These are phyloP conservation scores for Microplitis mediator DNA, from an alignment of 1,140 invertebrate genomes.

Conservation along the genomic window DNA sequence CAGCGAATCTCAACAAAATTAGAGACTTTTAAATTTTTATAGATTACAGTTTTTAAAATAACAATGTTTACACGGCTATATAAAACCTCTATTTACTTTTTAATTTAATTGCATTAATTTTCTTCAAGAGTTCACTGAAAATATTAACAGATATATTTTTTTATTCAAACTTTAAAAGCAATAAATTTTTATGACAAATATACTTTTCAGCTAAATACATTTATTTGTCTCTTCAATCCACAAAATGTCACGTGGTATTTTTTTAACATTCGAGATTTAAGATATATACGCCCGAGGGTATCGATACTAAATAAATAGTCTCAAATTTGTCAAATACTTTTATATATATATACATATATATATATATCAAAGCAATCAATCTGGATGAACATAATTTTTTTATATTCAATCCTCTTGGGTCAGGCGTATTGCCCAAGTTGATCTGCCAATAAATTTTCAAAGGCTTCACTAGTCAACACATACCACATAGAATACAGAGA, in stretches of 20 bases:
- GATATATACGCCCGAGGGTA: background rate
- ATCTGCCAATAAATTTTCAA: constrained; percentile 9
- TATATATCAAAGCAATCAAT: background rate
- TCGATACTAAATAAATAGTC: background rate
- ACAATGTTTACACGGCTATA: background rate
- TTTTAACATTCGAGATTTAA: background rate
- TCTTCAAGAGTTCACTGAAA: too few species aligned
- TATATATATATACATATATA: background rate
- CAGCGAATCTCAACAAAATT: background rate
- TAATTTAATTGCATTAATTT: constrained; percentile 62
- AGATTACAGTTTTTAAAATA: too few species aligned
- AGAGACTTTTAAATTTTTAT: too few species aligned
- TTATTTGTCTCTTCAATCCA: too few species aligned
- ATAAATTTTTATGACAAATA: too few species aligned
- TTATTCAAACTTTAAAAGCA: too few species aligned
- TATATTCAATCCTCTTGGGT: constrained; percentile 3
- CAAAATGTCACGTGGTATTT: too few species aligned
- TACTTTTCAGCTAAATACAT: too few species aligned
- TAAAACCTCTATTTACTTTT: constrained; percentile 34
- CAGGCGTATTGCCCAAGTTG: background rate
- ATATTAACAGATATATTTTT: too few species aligned
- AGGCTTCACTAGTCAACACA: background rate
- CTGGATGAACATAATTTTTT: background rate
- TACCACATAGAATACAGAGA: too few species aligned
- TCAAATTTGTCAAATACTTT: constrained; percentile 3